Evolutionary conservation across 2,797 vertebrate species (phyloP).

Genomic region (Neomorphus geoffroyi): DNA sequence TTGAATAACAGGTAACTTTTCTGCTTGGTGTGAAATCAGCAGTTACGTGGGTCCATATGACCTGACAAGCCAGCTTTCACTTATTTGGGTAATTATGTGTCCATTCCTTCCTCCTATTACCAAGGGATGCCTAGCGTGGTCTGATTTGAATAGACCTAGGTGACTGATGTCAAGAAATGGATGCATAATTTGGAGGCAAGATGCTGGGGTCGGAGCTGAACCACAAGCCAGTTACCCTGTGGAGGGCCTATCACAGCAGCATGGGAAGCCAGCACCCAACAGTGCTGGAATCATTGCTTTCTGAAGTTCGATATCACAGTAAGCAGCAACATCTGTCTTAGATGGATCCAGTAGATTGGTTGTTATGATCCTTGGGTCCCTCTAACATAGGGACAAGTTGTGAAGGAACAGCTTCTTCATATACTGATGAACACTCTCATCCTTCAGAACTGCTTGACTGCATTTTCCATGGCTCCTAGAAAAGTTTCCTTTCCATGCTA

Average conservation of each 20-base stretch:
- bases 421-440: neutral
- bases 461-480: no score
- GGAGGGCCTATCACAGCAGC: neutral
- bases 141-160: neutral
- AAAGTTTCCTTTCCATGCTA: neutral
- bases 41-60: neutral
- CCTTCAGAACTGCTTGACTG: neutral
- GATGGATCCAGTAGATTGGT: neutral
- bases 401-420: neutral
- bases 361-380: neutral
- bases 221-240: no score
- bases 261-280: neutral
- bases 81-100: neutral
- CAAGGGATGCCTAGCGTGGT: neutral
- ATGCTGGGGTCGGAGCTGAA: accelerated
- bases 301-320: neutral
- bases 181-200: neutral
- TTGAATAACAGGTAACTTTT: neutral
- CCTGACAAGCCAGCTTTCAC: neutral
- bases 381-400: no score
- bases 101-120: neutral
- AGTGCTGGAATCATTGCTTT: neutral
- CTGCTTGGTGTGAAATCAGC: neutral
- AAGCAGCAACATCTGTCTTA: neutral
- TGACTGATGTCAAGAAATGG: accelerated